Percentiles rank a stretch among this genome's conserved stretches.
phyloP scores from a whole-genome alignment of 2,888 invertebrate genomes.

The Eristalis intricaria region DNA sequence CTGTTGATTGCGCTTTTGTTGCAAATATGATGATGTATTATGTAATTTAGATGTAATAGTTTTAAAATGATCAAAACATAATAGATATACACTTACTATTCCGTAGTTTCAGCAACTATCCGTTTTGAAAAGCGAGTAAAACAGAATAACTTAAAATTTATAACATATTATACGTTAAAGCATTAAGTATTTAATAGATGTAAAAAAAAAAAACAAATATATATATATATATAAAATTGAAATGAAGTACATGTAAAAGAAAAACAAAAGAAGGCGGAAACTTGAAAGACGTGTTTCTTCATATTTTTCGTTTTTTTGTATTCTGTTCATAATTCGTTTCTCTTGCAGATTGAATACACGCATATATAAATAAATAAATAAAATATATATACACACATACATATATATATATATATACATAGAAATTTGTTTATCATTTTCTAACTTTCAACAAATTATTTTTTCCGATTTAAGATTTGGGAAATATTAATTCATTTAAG shows the following conservation, averaged over 20 bases:
- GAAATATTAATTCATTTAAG: conserved; percentile 60
- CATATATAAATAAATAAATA: conserved; percentile 19
- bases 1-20: conserved; percentile 55
- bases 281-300: conserved; percentile 35
- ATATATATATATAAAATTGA: conserved; percentile 5
- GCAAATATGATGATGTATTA: conserved; percentile 49
- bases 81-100: conserved; percentile 63
- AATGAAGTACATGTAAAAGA: conserved; percentile 23
- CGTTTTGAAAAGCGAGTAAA: conserved; percentile 25
- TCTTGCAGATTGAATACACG: conserved; percentile 30
- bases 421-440: not conserved
- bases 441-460: conserved; percentile 11
- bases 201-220: conserved; percentile 56
- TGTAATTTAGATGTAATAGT: conserved; percentile 62
- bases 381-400: conserved; percentile 3
- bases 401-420: conserved; percentile 4
- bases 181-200: conserved; percentile 69
- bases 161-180: conserved; percentile 43
- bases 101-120: conserved; percentile 67
- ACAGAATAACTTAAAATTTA: conserved; percentile 30
- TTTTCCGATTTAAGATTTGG: conserved; percentile 41
- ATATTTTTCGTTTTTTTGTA: conserved; percentile 49
- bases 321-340: conserved; percentile 45
- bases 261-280: conserved; percentile 1
- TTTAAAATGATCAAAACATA: conserved; percentile 36